These are phyloP conservation scores for Peromyscus aztecus DNA, from an alignment of 2,797 vertebrate genomes.

Conservation along the genomic window DNA sequence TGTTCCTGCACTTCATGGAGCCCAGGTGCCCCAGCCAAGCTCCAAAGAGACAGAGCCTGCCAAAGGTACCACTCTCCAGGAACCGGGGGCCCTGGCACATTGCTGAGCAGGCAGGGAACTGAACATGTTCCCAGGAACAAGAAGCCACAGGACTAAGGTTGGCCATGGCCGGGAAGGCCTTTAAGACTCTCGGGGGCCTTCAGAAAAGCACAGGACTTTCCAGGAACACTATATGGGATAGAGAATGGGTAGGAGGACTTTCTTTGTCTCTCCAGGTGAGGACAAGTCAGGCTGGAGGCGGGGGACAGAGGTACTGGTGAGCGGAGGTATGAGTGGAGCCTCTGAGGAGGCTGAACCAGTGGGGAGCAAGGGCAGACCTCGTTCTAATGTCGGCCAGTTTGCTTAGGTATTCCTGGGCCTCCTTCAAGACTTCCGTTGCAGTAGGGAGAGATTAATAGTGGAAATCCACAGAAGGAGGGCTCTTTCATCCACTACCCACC, in stretches of 20 bases:
- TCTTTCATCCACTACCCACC: constrained; percentile 75
- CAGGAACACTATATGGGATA: background rate
- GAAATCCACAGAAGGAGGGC: constrained; percentile 74
- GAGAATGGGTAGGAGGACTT: background rate
- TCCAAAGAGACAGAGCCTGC: background rate
- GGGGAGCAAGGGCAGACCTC: background rate
- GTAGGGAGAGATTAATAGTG: constrained; percentile 78
- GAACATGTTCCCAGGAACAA: background rate
- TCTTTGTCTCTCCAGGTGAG: background rate
- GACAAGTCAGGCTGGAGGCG: background rate
- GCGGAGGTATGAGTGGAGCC: background rate
- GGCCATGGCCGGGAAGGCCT: background rate
- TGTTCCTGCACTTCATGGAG: constrained; percentile 20
- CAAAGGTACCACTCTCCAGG: background rate
- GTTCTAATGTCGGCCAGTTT: background rate
- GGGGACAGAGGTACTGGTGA: background rate
- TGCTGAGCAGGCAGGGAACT: background rate
- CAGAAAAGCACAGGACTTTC: background rate
- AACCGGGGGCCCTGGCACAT: background rate
- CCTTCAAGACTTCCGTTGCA: constrained; percentile 65
- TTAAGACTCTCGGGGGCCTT: background rate
- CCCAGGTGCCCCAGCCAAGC: background rate
- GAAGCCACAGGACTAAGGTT: background rate
- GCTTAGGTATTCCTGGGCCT: background rate
- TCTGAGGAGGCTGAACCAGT: too few relatives aligned